Evolutionary conservation across 2,888 invertebrate genomes (phyloP), one percentile per base, ranked within the genome.

Genomic region (Drosophila leonis): DNA sequence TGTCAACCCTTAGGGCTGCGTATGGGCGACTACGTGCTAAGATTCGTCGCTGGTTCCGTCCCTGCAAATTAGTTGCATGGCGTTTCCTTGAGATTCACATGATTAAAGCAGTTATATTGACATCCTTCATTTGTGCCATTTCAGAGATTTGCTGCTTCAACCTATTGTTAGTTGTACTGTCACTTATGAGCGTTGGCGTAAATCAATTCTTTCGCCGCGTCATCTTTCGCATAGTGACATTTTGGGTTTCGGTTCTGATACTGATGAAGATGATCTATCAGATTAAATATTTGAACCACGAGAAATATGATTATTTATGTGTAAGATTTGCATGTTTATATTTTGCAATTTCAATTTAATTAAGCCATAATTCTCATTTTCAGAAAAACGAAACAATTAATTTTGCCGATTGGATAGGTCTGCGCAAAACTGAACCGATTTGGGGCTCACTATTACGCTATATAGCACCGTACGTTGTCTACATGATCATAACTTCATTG

Each of bases 221-320:
- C 73, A 94, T 96, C 42, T 95, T 96, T 62, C 96, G 97, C 65
- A 92, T 96, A 8, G 96, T 96, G 91, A 96, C 97, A 0, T 94
- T 96, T 31, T 94, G 96, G 65, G 95, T 97, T 27, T 96, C 97
- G 12, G 85, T 97, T 0, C 94, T 98, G 69, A 95, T 98, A 75
- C 95, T 99, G 75, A 95, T 96, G 15, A 97, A 98, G 93, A 99
- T 99, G 98, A 95, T 98, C 55, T 99, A 98, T 92, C 99, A 99
- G 93, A 97, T 99, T 65, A 95, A 97, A 75, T 97, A 98, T 90
- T 96, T 98, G 76, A 94, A 96, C 72, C 96, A 96, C 79, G 93
- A 94, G 1, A 94, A 93, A 66, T 98, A 97, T 94, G 94, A 96
- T 77, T 95, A 96, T 3, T 95, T 95, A 86, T 99, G 98, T 92